Base-by-base conservation (phyloP, 1,140 invertebrate genomes). In the Eubasilissa regina region DNA sequence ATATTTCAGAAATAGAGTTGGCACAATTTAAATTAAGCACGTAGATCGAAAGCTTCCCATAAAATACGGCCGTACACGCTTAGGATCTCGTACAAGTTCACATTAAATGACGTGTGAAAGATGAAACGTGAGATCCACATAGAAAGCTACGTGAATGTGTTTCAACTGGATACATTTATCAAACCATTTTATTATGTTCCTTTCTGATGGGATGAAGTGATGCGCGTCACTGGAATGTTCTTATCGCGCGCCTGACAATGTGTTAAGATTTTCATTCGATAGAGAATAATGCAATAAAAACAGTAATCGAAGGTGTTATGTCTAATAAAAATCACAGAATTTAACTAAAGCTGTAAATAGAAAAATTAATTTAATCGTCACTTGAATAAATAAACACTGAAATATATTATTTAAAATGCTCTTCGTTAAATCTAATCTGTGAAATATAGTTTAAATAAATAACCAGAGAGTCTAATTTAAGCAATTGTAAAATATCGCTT, bases 81-180 rank as follows among this genome's bases (percentile, higher is more conserved):
- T 56, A 12, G 53, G 62, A 68, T 53, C 12, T 55, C 19, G 43
- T 21, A 75, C 47, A 80, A 60, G 25, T 44, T 56, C 44, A 76
- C 21, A 80, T 77, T 60, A 76, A 76, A 77, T 60, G 79, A 80
- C 66, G 79, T 80, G 74, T 56, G 73, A 72, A 48, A 80, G 74
- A 76, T 80, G 79, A 80, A 76, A 77, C 79, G 64, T 70, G 78
- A 80, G 78, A 80, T 56, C 55, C 21, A 12, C 53, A 55, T 73
- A 56, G 48, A 70, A 21, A 70, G 19, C 47, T 3, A 70, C 15
- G 66, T 21, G 25, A 43, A 9, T 64, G 35, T n/a, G n/a, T 74
- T 35, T 74, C 15, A 75, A 15, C 44, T 62, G 19, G 13, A 75
- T 75, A 75, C 73, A 75, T 75, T 48, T 75, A 58, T 75, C 44